Evolutionary conservation across 2,888 invertebrate genomes (phyloP).

Genomic region (Agriopis marginaria): DNA sequence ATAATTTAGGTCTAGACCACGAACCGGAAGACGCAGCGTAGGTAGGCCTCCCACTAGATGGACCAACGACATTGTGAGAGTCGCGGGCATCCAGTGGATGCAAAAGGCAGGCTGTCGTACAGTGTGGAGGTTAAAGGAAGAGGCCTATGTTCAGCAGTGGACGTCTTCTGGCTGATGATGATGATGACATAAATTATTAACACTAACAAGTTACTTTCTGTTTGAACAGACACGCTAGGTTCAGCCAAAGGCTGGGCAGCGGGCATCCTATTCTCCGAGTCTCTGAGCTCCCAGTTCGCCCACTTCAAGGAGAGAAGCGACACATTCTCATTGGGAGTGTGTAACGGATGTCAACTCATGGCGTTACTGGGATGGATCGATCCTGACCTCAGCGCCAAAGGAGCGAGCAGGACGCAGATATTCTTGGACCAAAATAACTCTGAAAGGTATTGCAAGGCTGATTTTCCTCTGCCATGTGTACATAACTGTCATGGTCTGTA

Average conservation of each 20-base stretch:
- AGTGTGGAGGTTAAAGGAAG: too few relatives aligned
- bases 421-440: conserved; percentile 95
- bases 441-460: conserved; percentile 87
- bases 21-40: too few relatives aligned
- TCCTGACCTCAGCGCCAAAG: conserved; percentile 60
- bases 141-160: too few relatives aligned
- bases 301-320: conserved; percentile 91
- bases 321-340: conserved; percentile 98
- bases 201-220: neutral
- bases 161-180: too few relatives aligned
- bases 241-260: conserved; percentile 99
- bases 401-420: conserved; percentile 81
- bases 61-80: too few relatives aligned
- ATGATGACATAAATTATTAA: too few relatives aligned
- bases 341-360: conserved; percentile 99
- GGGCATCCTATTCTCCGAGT: conserved; percentile 92
- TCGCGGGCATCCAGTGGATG: too few relatives aligned
- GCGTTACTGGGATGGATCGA: conserved; percentile 96
- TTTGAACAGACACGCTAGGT: conserved; percentile 93
- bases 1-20: too few relatives aligned
- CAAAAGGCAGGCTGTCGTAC: too few relatives aligned
- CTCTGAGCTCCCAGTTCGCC: conserved; percentile 91
- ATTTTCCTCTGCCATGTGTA: neutral
- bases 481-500: too few relatives aligned
- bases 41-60: too few relatives aligned